Evolutionary conservation across 35 echinoderm and acorn worm species (phyloP), one percentile per base, ranked within the genome.

Genomic region (Stichopus chloronotus): DNA sequence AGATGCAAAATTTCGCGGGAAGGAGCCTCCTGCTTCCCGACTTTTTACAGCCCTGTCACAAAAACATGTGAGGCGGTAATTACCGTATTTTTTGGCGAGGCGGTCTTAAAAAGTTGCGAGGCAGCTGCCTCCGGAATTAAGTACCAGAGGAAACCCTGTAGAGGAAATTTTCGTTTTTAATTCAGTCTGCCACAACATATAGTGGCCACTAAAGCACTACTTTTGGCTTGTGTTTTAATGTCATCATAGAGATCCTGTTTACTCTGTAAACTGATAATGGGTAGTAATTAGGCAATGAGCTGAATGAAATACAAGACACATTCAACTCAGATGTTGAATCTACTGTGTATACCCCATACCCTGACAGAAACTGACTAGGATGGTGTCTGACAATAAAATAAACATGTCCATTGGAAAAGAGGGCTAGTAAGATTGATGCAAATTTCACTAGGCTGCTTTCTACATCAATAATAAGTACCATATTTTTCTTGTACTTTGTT

Each of bases 191-290:
- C n/a, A n/a, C n/a, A n/a, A n/a, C n/a, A n/a, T n/a, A n/a, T n/a
- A n/a, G n/a, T 76, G 63, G 8, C 8, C 63, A 68, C 25, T 16
- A 76, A 13, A 76, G 72, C 25, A 24, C 5, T 24, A 76, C 19
- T 24, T 20, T 76, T 76, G 72, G 72, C 72, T 76, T 76, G 72
- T 76, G 72, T 76, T 76, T 76, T 76, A 76, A 76, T 76, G 72
- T 76, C 72, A 76, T 24, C 19, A 76, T 20, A 20, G 72, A 76
- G 25, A 6, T 16, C 72, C 72, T 24, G 14, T 76, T 5, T 16
- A 76, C 72, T 76, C 72, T 76, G 72, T 76, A 76, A 76, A 76
- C 72, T 76, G 72, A 76, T 76, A 76, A 76, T 20, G 72, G 72
- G 12, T 76, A 76, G 72, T 76, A 76, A 24, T 76, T 24, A 13